Evolutionary conservation across 2,797 vertebrate species (phyloP).

Genomic region (Alca torda): DNA sequence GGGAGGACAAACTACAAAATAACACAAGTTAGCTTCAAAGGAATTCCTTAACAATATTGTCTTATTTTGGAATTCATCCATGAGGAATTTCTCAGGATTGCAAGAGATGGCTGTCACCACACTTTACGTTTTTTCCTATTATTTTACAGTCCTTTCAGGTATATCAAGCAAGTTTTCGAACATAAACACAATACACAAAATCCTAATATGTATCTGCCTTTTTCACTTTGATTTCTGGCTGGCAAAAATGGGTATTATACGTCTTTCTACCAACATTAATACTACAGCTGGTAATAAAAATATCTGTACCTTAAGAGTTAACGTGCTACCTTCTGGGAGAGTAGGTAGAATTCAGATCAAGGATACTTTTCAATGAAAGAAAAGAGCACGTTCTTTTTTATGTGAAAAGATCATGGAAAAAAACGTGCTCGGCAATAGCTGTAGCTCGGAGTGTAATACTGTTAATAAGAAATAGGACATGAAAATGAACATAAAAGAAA

Average conservation of each 20-base stretch:
- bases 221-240: background rate
- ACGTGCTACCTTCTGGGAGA: background rate
- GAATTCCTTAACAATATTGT: background rate
- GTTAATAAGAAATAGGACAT: background rate
- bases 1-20: background rate
- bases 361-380: background rate
- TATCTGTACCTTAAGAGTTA: background rate
- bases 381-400: background rate
- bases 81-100: background rate
- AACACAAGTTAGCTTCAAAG: slow-evolving; percentile 24
- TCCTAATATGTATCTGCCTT: background rate
- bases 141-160: background rate
- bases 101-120: background rate
- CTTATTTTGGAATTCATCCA: slow-evolving; percentile 12
- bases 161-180: background rate
- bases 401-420: background rate
- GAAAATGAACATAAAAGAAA: background rate
- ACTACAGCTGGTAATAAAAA: background rate
- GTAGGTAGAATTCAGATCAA: background rate
- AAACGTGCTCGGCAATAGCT: rapidly evolving
- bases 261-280: background rate
- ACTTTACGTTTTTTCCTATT: background rate
- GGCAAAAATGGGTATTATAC: background rate
- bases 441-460: background rate
- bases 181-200: background rate